Evolutionary conservation across 2,797 vertebrate genomes (phyloP), one percentile per base, ranked within the genome.

Genomic region (Triplophysa yarkandensis): DNA sequence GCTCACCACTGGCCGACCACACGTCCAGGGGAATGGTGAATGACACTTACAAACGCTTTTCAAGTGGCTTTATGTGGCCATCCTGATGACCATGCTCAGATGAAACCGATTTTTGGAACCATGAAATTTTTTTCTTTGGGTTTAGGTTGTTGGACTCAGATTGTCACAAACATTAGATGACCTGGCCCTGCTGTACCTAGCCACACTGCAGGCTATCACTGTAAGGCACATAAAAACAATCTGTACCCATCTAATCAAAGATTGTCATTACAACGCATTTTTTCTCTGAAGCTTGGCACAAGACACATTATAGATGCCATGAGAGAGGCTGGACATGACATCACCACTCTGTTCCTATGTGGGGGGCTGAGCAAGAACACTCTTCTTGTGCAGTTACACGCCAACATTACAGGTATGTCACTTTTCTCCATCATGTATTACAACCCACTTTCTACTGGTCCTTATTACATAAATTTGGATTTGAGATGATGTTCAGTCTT

Each of bases 291-390:
- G 97, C 90, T 98, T 0, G 96, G 97, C 68, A 97, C 95, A 1
- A 91, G 92, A 63, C 95, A 97, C 74, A 98, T 98, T 83, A 87
- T 98, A 80, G 94, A 97, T 74, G 84, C 89, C 0, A 94, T 99
- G 95, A 88, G 89, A 81, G 85, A 89, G 69, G 92, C 94, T 27
- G 97, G 97, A 4, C 95, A 97, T 81, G 90, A 85, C 39, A 90
- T 98, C 89, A 92, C 61, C 75, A 94, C 94, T 0, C 88, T 98
- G 73, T 98, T 97, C 81, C 86, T 98, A 75, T 98, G 96, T 1
- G 97, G 96, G 0, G 97, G 97, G 4, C 88, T 98, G 82, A 98
- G 97, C 92, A 98, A 98, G 89, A 99, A 98, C 60, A 69, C 89
- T 2, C 91, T 99, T 74, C 98, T 95, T 79, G 95, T 98, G 50